Percentiles rank a stretch among this genome's conserved stretches.
Conservation (phyloP, 2,888 invertebrate species). For the Pseudoips prasinana region DNA sequence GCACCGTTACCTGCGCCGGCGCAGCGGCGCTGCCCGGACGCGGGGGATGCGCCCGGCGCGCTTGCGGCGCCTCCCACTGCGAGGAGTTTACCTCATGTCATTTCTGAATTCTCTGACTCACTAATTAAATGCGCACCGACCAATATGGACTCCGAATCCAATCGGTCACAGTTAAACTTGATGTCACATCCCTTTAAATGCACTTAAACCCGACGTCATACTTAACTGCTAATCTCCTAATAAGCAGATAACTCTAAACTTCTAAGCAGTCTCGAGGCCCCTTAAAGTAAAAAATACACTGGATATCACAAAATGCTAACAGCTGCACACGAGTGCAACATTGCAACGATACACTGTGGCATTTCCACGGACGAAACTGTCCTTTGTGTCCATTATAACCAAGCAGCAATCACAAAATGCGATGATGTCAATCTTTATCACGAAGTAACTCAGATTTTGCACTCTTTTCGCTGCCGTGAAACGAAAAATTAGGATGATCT, state of each 20-base stretch:
- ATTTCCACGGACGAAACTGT: constrained; percentile 45
- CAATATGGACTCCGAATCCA: constrained; percentile 36
- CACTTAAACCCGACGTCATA: constrained; percentile 36
- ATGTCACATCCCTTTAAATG: constrained; percentile 50
- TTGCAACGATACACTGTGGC: constrained; percentile 55
- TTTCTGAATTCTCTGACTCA: constrained; percentile 49
- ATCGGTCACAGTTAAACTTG: constrained; percentile 35
- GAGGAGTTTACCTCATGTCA: constrained; percentile 26
- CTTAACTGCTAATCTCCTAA: constrained; percentile 45
- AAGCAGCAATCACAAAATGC: constrained; percentile 48
- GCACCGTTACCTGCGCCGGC: constrained; percentile 67
- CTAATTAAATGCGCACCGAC: constrained; percentile 42
- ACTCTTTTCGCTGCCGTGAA: constrained; percentile 75
- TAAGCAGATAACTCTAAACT: constrained; percentile 35
- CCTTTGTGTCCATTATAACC: constrained; percentile 56
- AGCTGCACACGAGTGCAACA: constrained; percentile 50
- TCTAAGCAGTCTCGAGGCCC: constrained; percentile 51
- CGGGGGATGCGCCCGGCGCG: constrained; percentile 40
- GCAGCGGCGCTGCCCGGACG: constrained; percentile 28
- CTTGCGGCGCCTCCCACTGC: constrained; percentile 39
- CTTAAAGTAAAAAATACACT: constrained; percentile 65
- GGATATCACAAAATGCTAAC: constrained; percentile 75
- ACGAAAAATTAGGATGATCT: constrained; percentile 70
- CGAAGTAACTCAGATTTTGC: constrained; percentile 77
- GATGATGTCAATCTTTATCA: constrained; percentile 73